Percentiles rank a stretch among this genome's conserved stretches.
Evolutionary conservation across 2,888 invertebrate genomes (phyloP).

Genomic region (Amorpha juglandis): DNA sequence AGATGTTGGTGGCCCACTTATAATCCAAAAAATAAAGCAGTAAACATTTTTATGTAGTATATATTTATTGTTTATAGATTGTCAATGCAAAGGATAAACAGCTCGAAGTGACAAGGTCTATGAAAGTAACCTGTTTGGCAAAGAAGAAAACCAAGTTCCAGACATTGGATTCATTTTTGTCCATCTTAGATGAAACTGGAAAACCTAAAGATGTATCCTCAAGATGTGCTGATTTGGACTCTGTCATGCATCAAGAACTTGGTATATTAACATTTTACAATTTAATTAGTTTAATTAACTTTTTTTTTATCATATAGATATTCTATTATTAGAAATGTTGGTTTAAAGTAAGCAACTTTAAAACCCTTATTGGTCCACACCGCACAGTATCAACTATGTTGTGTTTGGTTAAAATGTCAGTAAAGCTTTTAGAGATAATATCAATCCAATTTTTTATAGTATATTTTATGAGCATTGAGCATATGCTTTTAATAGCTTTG

Average conservation of each 20-base stretch:
- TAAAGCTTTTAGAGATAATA: no score
- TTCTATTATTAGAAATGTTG: background rate
- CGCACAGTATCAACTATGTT: no score
- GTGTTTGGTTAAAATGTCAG: no score
- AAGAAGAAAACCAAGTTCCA: conserved; percentile 85
- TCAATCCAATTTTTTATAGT: no score
- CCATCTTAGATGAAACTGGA: conserved; percentile 75
- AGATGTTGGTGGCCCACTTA: no score
- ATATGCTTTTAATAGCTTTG: background rate
- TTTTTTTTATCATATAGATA: no score
- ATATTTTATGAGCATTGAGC: no score
- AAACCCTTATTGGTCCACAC: no score
- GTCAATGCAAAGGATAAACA: conserved; percentile 84
- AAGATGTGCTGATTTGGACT: conserved; percentile 89
- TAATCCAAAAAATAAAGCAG: no score
- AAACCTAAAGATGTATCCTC: conserved; percentile 85
- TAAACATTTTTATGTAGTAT: no score
- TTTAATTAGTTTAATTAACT: no score
- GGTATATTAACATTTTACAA: conserved; percentile 53
- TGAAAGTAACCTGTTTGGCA: conserved; percentile 86
- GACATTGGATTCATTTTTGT: conserved; percentile 87
- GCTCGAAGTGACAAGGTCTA: conserved; percentile 86
- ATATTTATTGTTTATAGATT: conserved; percentile 65
- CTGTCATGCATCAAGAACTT: conserved; percentile 87
- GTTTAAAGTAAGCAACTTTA: no score